Conservation (phyloP, 2,113 vertebrate genomes). For the Salvelinus sp. region DNA sequence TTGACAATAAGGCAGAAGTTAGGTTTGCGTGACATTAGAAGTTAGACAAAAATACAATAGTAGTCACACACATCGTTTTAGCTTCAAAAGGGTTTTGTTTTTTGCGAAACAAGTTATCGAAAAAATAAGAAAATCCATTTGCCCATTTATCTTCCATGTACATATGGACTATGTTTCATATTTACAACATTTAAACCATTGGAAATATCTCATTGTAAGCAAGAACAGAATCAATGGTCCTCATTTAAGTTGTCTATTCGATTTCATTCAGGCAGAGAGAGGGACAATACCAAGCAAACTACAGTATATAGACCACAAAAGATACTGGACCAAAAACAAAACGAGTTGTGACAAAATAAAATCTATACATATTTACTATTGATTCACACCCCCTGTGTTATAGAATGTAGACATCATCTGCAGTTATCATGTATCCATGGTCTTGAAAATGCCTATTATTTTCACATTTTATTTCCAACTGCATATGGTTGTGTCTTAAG, state of each 20-base stretch:
- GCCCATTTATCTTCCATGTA: neutral
- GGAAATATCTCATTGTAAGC: conserved; percentile 13
- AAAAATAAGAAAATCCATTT: conserved; percentile 2
- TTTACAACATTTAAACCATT: neutral
- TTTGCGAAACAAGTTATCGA: neutral
- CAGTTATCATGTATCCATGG: conserved; percentile 12
- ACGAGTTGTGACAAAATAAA: conserved; percentile 60
- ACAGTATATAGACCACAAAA: conserved; percentile 65
- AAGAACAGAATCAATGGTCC: conserved; percentile 10
- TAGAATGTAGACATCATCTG: conserved; percentile 12
- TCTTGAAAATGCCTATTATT: conserved; percentile 44
- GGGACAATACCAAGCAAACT: conserved; percentile 72
- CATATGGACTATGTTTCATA: conserved; percentile 63
- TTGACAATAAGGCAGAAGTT: conserved; percentile 71
- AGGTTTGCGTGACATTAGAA: conserved; percentile 46
- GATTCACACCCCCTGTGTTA: conserved; percentile 50
- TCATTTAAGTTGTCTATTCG: neutral
- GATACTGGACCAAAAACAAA: conserved; percentile 62
- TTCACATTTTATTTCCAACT: conserved; percentile 62
- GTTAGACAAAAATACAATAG: conserved; percentile 24
- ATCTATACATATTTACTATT: conserved; percentile 57
- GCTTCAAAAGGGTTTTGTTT: neutral
- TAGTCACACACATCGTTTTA: conserved; percentile 7
- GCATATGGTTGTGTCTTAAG: conserved; percentile 69
- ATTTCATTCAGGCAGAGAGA: conserved; percentile 69